Percentiles rank a stretch among this genome's conserved stretches.
These are phyloP conservation scores for Platysteira castanea DNA, from an alignment of 2,113 vertebrate genomes.

Conservation along the genomic window DNA sequence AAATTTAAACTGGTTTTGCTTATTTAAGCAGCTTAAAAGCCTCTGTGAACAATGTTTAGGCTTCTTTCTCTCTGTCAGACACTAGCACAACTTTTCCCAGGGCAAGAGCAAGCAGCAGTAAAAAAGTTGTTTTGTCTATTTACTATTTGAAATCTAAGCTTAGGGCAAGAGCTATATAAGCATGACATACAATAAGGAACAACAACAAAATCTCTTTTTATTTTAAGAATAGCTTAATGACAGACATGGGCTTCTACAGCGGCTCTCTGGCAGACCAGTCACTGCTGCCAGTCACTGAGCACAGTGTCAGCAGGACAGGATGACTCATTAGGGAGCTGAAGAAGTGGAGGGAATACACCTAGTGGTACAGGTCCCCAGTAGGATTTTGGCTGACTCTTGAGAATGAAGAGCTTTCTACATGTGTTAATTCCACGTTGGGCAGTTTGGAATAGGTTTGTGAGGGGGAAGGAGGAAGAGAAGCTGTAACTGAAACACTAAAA, in stretches of 20 bases:
- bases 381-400: background rate
- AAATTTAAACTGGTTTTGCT: background rate
- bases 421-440: background rate
- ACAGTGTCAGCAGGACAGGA: background rate
- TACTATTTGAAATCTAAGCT: background rate
- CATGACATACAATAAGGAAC: background rate
- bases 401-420: background rate
- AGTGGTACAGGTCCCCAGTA: rapidly evolving
- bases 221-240: background rate
- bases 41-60: background rate
- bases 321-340: background rate
- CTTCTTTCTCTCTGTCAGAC: background rate
- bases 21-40: background rate
- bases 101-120: background rate
- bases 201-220: background rate
- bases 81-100: background rate
- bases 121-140: background rate
- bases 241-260: background rate
- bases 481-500: background rate
- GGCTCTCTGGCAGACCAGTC: background rate
- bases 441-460: background rate
- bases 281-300: background rate
- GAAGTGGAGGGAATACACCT: background rate
- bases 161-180: background rate
- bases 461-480: background rate